Percentiles rank a stretch among this genome's conserved stretches.
phyloP scores from a whole-genome alignment of 1,140 invertebrate genomes.

The Drosophila serrata region DNA sequence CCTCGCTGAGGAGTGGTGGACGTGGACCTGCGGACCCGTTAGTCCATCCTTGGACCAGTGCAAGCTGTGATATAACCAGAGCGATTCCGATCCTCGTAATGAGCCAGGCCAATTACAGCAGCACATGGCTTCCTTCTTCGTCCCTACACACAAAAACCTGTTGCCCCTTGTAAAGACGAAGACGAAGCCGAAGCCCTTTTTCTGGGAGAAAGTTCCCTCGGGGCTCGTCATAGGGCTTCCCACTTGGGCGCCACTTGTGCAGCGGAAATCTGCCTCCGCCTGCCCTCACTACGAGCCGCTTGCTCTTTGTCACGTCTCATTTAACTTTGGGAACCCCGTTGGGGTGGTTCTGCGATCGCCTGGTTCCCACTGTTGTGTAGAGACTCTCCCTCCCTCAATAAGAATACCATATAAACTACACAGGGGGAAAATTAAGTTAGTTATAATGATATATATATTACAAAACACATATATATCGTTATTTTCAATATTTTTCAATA shows the following conservation, averaged over 20 bases:
- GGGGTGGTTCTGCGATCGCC: constrained; percentile 37
- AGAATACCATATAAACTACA: constrained; percentile 6
- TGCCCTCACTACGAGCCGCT: constrained; percentile 36
- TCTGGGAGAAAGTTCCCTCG: constrained; percentile 64
- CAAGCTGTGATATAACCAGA: constrained; percentile 71
- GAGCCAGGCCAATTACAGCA: constrained; percentile 69
- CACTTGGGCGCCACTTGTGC: constrained; percentile 57
- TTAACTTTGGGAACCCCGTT: constrained; percentile 53
- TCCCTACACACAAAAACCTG: constrained; percentile 51
- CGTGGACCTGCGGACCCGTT: constrained; percentile 31
- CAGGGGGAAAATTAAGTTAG: background rate
- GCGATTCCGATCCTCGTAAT: constrained; percentile 59
- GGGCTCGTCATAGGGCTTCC: constrained; percentile 58
- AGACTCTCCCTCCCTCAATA: constrained; percentile 21
- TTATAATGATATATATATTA: too few species aligned
- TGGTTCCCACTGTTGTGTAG: constrained; percentile 42
- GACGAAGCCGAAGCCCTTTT: constrained; percentile 68
- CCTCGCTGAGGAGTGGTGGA: constrained; percentile 30
- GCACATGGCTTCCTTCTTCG: constrained; percentile 67
- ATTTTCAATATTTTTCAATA: too few species aligned
- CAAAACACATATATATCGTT: too few species aligned
- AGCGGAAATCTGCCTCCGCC: constrained; percentile 32
- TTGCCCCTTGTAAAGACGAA: constrained; percentile 41
- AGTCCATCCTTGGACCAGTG: constrained; percentile 57
- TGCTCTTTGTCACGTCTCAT: constrained; percentile 80